Percentiles rank a stretch among this genome's conserved stretches.
phyloP scores from a whole-genome alignment of 2,888 invertebrate species.

The Meliscaeva auricollis region DNA sequence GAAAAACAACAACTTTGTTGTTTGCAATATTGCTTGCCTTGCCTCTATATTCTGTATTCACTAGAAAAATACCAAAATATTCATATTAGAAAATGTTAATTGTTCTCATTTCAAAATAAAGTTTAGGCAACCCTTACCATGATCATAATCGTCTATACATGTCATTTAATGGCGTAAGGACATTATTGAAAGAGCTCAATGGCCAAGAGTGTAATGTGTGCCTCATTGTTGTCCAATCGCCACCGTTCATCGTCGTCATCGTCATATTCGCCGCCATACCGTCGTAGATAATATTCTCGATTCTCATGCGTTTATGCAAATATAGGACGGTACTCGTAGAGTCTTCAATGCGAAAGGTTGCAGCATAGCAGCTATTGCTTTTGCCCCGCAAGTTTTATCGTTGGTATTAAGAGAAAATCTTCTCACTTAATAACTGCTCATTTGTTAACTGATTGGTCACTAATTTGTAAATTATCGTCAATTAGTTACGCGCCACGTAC shows the following conservation, averaged over 20 bases:
- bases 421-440: conserved; percentile 66
- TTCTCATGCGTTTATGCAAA: conserved; percentile 37
- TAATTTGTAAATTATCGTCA: conserved; percentile 74
- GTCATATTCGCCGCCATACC: neutral
- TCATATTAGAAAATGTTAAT: too few species aligned
- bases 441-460: conserved; percentile 75
- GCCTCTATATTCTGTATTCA: too few species aligned
- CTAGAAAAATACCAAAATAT: too few species aligned
- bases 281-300: conserved; percentile 2
- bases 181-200: conserved; percentile 52
- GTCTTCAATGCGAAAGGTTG: conserved; percentile 45
- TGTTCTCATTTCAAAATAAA: neutral
- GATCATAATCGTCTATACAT: conserved; percentile 52
- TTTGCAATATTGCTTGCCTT: too few species aligned
- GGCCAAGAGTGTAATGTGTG: conserved; percentile 30
- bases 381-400: conserved; percentile 59
- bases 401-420: conserved; percentile 59
- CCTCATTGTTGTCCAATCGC: conserved; percentile 43
- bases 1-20: too few species aligned
- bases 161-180: conserved; percentile 51
- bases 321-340: neutral
- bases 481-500: conserved; percentile 64
- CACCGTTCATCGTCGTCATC: neutral
- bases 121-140: neutral
- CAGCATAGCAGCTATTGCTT: neutral